These are phyloP conservation scores for Orthonevra nobilis DNA, from an alignment of 2,888 invertebrate species.

Conservation along the genomic window DNA sequence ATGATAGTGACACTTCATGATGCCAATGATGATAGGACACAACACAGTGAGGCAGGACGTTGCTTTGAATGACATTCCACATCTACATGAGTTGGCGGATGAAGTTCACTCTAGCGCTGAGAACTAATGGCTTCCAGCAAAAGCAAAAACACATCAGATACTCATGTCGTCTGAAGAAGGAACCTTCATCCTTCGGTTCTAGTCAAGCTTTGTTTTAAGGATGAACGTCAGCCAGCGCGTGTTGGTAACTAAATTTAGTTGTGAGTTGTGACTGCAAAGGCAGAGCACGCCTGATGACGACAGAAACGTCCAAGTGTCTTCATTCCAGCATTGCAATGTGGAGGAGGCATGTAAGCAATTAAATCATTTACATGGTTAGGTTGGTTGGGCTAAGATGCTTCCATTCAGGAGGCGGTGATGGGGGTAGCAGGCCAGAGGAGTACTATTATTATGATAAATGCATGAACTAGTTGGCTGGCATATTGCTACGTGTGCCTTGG, in stretches of 20 bases:
- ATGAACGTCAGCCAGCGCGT: conserved; percentile 21
- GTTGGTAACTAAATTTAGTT: conserved; percentile 18
- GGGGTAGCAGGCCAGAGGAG: conserved; percentile 28
- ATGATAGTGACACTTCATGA: conserved; percentile 57
- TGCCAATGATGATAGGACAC: conserved; percentile 36
- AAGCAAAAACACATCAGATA: conserved; percentile 38
- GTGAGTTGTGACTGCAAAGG: conserved; percentile 33
- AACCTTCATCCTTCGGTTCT: conserved; percentile 9
- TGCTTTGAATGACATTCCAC: conserved; percentile 36
- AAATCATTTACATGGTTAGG: conserved; percentile 54
- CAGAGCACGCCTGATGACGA: conserved; percentile 40
- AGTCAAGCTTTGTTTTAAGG: conserved; percentile 1
- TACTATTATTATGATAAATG: conserved; percentile 66
- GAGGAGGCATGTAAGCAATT: conserved; percentile 52
- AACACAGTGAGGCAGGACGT: conserved; percentile 15
- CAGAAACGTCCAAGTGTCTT: conserved; percentile 45
- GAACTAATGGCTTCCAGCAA: conserved; percentile 33
- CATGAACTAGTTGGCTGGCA: conserved; percentile 35
- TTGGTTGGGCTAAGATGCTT: conserved; percentile 29
- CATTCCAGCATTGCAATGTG: conserved; percentile 9
- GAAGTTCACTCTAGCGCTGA: conserved; percentile 20
- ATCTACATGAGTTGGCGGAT: neutral
- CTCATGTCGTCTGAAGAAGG: conserved; percentile 1
- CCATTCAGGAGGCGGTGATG: conserved; percentile 11
- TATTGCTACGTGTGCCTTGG: conserved; percentile 4